Evolutionary conservation across 2,113 vertebrate species (phyloP).

Genomic region (Psilopsiagon aymara): DNA sequence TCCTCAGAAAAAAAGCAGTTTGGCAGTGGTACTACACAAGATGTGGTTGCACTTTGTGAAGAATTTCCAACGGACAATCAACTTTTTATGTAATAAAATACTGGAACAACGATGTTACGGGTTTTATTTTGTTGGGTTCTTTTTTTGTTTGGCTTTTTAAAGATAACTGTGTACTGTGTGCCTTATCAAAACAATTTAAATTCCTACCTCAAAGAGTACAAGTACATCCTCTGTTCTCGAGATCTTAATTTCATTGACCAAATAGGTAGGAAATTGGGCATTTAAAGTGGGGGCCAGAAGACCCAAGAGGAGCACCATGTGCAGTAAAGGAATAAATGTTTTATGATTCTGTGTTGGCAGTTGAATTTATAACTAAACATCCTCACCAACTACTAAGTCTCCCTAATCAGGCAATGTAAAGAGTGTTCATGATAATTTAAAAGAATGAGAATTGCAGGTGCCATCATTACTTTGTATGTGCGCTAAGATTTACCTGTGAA

Average conservation of each 20-base stretch:
- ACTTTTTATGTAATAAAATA: conserved; percentile 38
- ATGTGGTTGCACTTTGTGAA: background rate
- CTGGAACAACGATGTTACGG: background rate
- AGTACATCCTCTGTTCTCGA: background rate
- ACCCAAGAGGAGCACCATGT: too few relatives aligned
- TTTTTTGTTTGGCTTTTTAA: background rate
- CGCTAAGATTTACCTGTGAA: rapidly evolving
- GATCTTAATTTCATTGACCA: background rate
- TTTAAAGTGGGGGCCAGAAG: background rate
- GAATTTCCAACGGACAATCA: conserved; percentile 30
- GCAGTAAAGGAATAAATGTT: background rate
- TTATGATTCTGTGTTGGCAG: background rate
- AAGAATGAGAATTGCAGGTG: background rate
- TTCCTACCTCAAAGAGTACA: background rate
- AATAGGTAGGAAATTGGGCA: background rate
- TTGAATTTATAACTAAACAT: background rate
- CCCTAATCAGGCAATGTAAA: background rate
- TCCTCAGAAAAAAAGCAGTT: background rate
- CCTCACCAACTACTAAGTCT: background rate
- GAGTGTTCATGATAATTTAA: background rate
- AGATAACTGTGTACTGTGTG: background rate
- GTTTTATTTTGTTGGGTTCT: background rate
- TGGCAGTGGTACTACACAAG: background rate
- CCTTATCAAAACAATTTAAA: background rate
- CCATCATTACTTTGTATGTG: background rate